These are phyloP conservation scores for Suncus etruscus DNA, from an alignment of 2,113 vertebrate species.

Conservation along the genomic window DNA sequence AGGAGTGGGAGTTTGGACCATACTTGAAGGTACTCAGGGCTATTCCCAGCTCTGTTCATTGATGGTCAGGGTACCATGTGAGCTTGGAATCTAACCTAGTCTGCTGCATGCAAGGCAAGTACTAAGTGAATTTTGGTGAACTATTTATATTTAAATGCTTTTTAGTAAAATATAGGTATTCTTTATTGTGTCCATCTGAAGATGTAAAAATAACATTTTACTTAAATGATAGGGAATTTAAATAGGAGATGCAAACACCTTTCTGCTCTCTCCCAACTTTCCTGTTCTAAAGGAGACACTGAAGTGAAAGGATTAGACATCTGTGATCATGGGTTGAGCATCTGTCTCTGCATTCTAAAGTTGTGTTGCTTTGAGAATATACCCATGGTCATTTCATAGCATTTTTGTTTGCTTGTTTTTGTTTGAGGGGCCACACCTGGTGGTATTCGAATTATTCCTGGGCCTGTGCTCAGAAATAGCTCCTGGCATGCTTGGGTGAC, in stretches of 20 bases:
- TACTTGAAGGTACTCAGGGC: too few species aligned
- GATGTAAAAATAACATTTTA: not conserved
- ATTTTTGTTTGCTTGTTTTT: not conserved
- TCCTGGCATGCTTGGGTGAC: too few species aligned
- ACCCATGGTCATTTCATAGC: not conserved
- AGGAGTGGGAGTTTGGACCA: not conserved
- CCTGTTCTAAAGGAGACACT: not conserved
- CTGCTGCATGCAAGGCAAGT: too few species aligned
- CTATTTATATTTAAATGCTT: not conserved
- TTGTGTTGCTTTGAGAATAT: not conserved
- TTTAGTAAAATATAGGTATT: constrained; percentile 22
- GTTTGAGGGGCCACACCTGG: too few species aligned
- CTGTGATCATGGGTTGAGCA: not conserved
- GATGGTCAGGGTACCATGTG: too few species aligned
- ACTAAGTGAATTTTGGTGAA: not conserved
- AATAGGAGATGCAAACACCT: not conserved
- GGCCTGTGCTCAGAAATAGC: too few species aligned
- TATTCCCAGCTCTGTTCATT: too few species aligned
- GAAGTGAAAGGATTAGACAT: not conserved
- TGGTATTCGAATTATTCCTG: too few species aligned
- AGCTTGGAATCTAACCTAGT: too few species aligned
- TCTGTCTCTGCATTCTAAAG: not conserved
- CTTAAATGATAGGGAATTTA: constrained; percentile 5
- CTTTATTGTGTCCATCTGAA: constrained; percentile 24
- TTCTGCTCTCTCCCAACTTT: not conserved